Conservation (phyloP, 2,113 vertebrate genomes). For the Tupaia tana region DNA sequence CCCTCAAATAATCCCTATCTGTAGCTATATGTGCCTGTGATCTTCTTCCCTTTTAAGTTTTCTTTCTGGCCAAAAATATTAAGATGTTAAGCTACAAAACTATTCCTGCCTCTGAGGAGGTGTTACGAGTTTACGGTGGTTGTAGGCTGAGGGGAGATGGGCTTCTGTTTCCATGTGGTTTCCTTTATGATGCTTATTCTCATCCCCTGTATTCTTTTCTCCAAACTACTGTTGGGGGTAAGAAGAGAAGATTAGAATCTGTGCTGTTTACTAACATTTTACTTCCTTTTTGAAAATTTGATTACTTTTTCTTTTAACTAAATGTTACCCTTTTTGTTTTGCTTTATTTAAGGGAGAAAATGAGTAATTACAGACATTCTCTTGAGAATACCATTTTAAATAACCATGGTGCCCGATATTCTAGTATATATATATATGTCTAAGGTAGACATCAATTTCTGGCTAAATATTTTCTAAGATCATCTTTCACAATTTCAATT, state of each 20-base stretch:
- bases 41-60: background rate
- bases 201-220: background rate
- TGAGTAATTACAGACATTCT: background rate
- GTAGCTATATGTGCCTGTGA: background rate
- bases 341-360: background rate
- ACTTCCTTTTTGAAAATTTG: background rate
- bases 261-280: background rate
- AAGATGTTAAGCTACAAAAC: background rate
- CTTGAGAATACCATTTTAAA: background rate
- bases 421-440: background rate
- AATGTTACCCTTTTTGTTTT: background rate
- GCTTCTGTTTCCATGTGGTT: background rate
- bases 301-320: background rate
- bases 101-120: background rate
- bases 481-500: background rate
- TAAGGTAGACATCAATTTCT: background rate
- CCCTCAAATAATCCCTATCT: background rate
- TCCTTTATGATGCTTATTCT: background rate
- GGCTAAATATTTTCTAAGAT: background rate
- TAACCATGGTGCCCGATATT: background rate
- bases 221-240: background rate
- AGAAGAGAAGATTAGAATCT: background rate
- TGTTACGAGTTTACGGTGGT: background rate
- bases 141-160: too few species aligned
- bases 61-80: background rate